Conservation (phyloP, 2,797 vertebrate genomes). For the Spea hammondii region DNA sequence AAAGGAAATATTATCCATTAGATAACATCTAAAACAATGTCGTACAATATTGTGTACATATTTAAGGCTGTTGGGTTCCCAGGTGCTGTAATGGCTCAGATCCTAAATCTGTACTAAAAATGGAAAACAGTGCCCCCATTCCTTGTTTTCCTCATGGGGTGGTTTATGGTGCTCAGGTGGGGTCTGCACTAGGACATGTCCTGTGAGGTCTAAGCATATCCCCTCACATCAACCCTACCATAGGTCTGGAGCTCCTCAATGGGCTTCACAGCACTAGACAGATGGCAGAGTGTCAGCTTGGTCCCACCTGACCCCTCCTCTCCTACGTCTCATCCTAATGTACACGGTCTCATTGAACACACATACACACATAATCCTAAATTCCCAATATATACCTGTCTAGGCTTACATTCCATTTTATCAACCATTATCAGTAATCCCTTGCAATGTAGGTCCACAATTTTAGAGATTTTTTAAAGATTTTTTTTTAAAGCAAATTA, state of each 20-base stretch:
- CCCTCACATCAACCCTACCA: conserved; percentile 33
- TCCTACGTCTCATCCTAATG: conserved; percentile 19
- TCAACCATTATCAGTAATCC: neutral
- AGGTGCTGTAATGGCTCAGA: conserved; percentile 34
- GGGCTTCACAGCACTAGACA: conserved; percentile 45
- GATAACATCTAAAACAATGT: too few relatives aligned
- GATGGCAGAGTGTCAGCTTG: conserved; percentile 52
- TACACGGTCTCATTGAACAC: conserved; percentile 4
- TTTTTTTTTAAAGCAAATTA: too few relatives aligned
- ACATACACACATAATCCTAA: conserved; percentile 16
- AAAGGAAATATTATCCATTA: too few relatives aligned
- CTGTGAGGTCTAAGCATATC: conserved; percentile 50
- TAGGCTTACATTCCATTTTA: conserved; percentile 20
- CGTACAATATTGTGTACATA: too few relatives aligned
- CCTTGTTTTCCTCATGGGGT: conserved; percentile 32
- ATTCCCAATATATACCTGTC: conserved; percentile 38
- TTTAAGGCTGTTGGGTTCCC: neutral
- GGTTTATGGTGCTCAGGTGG: conserved; percentile 44
- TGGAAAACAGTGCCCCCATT: conserved; percentile 14
- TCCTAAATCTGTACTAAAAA: conserved; percentile 25
- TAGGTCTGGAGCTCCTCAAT: conserved; percentile 47
- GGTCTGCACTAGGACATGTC: conserved; percentile 44
- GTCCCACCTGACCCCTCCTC: conserved; percentile 48
- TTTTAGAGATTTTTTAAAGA: too few relatives aligned
- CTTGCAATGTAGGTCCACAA: too few relatives aligned